phyloP scores from a whole-genome alignment of 2,888 invertebrate species.

The Chrysolina haemoptera region DNA sequence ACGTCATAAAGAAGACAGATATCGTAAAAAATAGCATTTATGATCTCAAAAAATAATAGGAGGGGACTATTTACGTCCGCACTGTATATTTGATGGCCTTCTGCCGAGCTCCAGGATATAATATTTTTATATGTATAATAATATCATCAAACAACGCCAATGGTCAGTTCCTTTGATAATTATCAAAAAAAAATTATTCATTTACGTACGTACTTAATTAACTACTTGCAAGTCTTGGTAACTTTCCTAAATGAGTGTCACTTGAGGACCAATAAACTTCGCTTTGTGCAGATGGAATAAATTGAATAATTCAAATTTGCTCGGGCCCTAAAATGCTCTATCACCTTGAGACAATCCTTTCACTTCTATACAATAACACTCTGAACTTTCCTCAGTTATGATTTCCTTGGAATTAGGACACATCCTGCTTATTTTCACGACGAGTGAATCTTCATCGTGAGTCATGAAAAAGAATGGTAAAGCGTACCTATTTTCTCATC shows the following conservation, averaged over 20 bases:
- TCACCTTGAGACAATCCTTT: slow-evolving; percentile 6
- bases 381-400: background rate
- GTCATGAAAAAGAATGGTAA: background rate
- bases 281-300: background rate
- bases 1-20: too few relatives aligned
- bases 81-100: too few relatives aligned
- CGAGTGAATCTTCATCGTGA: background rate
- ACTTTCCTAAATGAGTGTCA: slow-evolving; percentile 10
- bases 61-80: too few relatives aligned
- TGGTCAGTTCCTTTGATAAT: too few relatives aligned
- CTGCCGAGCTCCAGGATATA: too few relatives aligned
- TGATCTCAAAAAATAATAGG: too few relatives aligned
- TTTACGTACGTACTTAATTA: too few relatives aligned
- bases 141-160: too few relatives aligned
- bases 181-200: too few relatives aligned
- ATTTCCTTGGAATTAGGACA: background rate
- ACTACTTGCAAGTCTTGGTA: slow-evolving; percentile 1
- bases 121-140: too few relatives aligned
- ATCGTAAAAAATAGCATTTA: too few relatives aligned
- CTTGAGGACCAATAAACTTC: slow-evolving; percentile 8
- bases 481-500: background rate
- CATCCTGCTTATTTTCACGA: background rate
- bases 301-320: slow-evolving; percentile 3
- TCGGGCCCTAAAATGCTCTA: background rate
- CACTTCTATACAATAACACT: background rate